Evolutionary conservation across 1,140 invertebrate species (phyloP), one percentile per base, ranked within the genome.

Genomic region (Drosophila eugracilis): DNA sequence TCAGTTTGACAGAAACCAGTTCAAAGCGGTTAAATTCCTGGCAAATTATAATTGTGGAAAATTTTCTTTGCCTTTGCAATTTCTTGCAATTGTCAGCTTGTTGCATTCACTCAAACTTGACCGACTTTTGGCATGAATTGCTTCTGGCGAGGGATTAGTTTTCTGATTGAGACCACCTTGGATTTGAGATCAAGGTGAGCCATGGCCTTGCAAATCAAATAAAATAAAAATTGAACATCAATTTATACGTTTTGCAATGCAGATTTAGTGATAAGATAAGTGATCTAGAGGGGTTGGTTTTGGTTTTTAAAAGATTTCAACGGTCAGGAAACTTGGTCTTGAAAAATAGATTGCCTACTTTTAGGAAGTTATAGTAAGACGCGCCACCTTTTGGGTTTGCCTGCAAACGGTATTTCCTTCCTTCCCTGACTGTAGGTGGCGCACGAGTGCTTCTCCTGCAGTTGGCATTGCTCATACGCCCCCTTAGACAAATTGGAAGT

Each of bases 391-490:
- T 26, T 9, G n/a, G n/a, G 58, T 22, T 10, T 14, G 15, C 2
- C 5, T 7, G n/a, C 1, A 17, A 30, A 1, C 12, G 1, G 6
- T 7, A 3, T 2, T 1, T 7, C 14, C 7, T 15, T 2, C 19
- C 5, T 0, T 1, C 30, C 1, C 9, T 2, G 6, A 9, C 34
- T 14, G 0, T 9, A 63, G 58, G 9, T 52, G 32, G 49, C 53
- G 65, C 26, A 2, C 9, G 4, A 14, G 19, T 65, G 41, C 2
- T 12, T 50, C 52, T 45, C 45, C 41, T 39, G 15, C 12, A 24
- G 39, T 14, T 32, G 17, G 34, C 44, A 75, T 84, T 78, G 49
- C 79, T 66, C 79, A 84, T 78, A 84, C 78, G 78, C 62, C 79
- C 36, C 72, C 44, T 19, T 34, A 21, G 47, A 48, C 21, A 10